phyloP scores from a whole-genome alignment of 2,888 invertebrate species.

The Phragmatobia fuliginosa region DNA sequence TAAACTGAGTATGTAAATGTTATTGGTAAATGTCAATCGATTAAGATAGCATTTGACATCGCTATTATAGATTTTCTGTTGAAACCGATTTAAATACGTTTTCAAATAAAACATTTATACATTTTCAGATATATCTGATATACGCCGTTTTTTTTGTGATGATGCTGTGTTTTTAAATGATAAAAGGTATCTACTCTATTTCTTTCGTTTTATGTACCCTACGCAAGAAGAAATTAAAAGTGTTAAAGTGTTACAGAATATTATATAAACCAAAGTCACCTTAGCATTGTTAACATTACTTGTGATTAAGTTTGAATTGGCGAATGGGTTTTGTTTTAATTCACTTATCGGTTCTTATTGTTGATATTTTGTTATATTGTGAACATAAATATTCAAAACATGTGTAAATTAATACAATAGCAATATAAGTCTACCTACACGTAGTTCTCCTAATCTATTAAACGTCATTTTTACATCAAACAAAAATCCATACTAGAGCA shows the following conservation, averaged over 20 bases:
- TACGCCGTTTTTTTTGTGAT: slow-evolving; percentile 6
- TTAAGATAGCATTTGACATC: slow-evolving; percentile 31
- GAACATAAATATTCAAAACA: not conserved
- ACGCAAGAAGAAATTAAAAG: not conserved
- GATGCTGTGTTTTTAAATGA: not conserved
- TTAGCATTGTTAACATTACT: not conserved
- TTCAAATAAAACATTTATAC: not conserved
- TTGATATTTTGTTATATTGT: not conserved
- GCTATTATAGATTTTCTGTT: slow-evolving; percentile 23
- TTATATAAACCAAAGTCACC: not conserved
- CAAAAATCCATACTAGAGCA: slow-evolving; percentile 65
- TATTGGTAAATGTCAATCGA: slow-evolving; percentile 30
- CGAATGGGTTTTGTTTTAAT: not conserved
- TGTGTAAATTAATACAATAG: not conserved
- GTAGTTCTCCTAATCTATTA: not conserved
- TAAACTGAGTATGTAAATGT: slow-evolving; percentile 26
- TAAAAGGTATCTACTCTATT: not conserved
- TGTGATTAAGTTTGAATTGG: not conserved
- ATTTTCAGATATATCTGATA: slow-evolving; percentile 1
- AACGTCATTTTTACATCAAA: not conserved
- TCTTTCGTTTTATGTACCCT: not conserved
- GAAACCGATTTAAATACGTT: slow-evolving; percentile 23
- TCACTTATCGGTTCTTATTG: not conserved
- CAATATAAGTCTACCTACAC: not conserved
- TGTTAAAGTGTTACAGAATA: not conserved